These are phyloP conservation scores for Philotrypesis tridentata DNA, from an alignment of 1,140 invertebrate genomes.

Conservation along the genomic window DNA sequence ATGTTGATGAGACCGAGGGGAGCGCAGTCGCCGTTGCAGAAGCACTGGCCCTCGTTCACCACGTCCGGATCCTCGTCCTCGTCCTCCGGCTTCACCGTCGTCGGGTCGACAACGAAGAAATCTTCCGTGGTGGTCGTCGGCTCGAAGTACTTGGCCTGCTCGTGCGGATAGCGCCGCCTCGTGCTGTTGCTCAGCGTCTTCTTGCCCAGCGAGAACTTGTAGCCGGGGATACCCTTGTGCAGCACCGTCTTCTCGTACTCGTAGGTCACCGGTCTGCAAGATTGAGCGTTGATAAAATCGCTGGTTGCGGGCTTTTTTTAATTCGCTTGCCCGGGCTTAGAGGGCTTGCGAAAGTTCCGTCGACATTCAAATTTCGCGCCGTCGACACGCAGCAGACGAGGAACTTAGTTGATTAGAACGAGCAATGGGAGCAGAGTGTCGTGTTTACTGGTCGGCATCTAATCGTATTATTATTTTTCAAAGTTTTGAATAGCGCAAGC, in stretches of 20 bases:
- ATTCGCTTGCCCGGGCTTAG: too few relatives aligned
- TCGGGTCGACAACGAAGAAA: constrained; percentile 63
- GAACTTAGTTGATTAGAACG: too few relatives aligned
- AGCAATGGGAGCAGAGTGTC: too few relatives aligned
- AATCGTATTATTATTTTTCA: too few relatives aligned
- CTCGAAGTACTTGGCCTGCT: constrained; percentile 68
- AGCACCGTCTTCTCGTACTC: constrained; percentile 59
- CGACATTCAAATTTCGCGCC: too few relatives aligned
- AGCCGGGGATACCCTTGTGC: constrained; percentile 64
- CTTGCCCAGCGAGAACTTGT: constrained; percentile 65
- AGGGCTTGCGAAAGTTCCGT: too few relatives aligned
- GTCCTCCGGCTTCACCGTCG: constrained; percentile 47
- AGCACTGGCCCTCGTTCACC: constrained; percentile 79
- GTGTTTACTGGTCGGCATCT: too few relatives aligned
- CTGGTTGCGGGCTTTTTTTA: too few relatives aligned
- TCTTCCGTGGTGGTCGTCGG: constrained; percentile 66
- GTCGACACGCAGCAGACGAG: too few relatives aligned
- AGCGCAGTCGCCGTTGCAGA: constrained; percentile 81
- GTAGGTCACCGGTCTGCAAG: constrained; percentile 59
- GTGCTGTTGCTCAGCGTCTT: constrained; percentile 70
- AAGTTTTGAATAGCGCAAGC: too few relatives aligned
- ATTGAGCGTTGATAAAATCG: background rate
- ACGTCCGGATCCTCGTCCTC: constrained; percentile 71
- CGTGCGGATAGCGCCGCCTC: constrained; percentile 63
- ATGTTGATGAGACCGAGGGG: constrained; percentile 78